Conservation (phyloP, 2,888 invertebrate species). For the Oligia latruncula region DNA sequence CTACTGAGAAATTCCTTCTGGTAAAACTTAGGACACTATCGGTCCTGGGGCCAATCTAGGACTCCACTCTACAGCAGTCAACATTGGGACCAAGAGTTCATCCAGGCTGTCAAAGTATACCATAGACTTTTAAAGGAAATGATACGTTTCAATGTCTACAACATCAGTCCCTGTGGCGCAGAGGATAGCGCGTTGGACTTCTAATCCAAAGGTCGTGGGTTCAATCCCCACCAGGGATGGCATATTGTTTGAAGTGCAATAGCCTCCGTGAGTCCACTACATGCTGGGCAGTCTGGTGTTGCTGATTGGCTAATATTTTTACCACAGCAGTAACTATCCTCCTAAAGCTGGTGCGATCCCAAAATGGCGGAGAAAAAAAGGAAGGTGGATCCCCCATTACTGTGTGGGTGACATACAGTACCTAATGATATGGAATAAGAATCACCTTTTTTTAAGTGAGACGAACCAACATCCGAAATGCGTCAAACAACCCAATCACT, state of each 20-base stretch:
- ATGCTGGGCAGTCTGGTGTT: not conserved
- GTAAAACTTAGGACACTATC: not conserved
- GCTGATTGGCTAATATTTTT: not conserved
- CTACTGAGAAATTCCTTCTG: not conserved
- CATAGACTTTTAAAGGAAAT: not conserved
- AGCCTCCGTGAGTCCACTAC: no score
- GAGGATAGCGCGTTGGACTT: conserved; percentile 38
- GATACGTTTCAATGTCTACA: not conserved
- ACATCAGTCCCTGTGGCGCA: conserved; percentile 34
- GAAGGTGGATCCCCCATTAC: not conserved
- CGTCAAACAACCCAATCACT: not conserved
- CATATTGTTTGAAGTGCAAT: conserved; percentile 4
- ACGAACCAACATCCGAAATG: not conserved
- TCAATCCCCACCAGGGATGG: conserved; percentile 34
- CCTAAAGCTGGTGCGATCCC: not conserved
- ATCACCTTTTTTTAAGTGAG: not conserved
- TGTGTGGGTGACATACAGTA: not conserved
- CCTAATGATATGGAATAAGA: not conserved
- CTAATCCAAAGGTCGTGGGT: conserved; percentile 35
- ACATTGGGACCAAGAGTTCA: not conserved
- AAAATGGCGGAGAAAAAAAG: not conserved
- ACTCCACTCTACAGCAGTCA: not conserved
- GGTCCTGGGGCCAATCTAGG: not conserved
- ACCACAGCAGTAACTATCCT: not conserved
- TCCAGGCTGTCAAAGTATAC: not conserved